Conservation (phyloP, 2,797 vertebrate species). For the Anomalospiza imberbis region DNA sequence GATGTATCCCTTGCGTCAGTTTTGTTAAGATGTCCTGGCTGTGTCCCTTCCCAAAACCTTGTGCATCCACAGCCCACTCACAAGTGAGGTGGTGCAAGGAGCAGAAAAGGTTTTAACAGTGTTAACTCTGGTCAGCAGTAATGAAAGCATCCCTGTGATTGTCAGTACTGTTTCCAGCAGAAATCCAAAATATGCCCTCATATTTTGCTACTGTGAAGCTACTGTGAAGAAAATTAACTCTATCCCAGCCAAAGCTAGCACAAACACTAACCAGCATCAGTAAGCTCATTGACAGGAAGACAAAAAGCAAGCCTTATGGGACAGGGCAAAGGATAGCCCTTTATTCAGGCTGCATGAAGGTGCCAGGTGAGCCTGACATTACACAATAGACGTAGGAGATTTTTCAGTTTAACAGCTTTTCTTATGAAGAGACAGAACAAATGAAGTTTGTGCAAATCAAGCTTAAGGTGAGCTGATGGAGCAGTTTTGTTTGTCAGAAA, state of each 20-base stretch:
- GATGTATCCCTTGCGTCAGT: too few species aligned
- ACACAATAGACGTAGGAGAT: neutral
- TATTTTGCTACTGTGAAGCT: neutral
- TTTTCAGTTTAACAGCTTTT: slow-evolving; percentile 37
- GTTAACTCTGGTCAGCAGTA: neutral
- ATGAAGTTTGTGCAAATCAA: slow-evolving; percentile 27
- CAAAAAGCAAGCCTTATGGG: neutral
- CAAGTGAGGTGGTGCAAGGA: fast-evolving
- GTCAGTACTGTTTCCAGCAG: neutral
- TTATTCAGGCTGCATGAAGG: neutral
- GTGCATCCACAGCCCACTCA: neutral
- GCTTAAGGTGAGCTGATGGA: slow-evolving; percentile 28
- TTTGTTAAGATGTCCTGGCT: neutral
- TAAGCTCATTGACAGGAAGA: neutral
- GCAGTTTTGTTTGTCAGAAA: slow-evolving; percentile 36
- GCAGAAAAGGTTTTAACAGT: neutral
- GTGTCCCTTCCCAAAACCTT: neutral
- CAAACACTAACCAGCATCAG: neutral
- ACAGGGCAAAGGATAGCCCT: neutral
- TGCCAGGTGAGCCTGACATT: neutral
- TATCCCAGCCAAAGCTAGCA: neutral
- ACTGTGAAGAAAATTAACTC: neutral
- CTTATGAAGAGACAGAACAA: slow-evolving; percentile 12
- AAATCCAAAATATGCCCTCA: neutral
- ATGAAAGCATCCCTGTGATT: neutral